Base-by-base conservation (phyloP, 2,888 invertebrate species). In the Mythimna pallens region DNA sequence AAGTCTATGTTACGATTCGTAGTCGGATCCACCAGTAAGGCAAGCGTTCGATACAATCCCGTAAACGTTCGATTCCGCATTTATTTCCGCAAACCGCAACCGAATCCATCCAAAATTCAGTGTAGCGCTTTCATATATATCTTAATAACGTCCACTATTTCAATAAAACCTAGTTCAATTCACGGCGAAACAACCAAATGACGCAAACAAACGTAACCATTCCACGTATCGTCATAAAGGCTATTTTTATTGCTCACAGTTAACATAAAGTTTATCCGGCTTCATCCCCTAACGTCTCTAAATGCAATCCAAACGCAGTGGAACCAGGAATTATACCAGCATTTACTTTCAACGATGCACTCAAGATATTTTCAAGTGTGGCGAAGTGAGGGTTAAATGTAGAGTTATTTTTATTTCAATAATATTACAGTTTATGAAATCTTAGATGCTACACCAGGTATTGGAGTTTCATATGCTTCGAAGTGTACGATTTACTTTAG, bases 261-360 rank as follows among this genome's bases (percentile, higher is more conserved):
- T 93, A 93, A 94, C 94, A 95, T 95, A 95, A 95, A 96, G 89
- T 94, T 93, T 92, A 95, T 95, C 93, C 93, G 87, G 91, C 92
- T 94, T 93, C 94, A 95, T 95, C 94, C 95, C 91, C 90, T 89
- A 92, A 93, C 93, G 94, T 93, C 91, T 92, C 89, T 93, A 92
- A 94, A 95, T 94, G 95, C 95, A 95, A 95, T 95, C 94, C 93
- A 90, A 94, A 95, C 93, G 94, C 93, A 93, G 91, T 94, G 88
- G 91, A 93, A 94, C 88, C 89, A 91, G 92, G 89, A 96, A 95
- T 95, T 95, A 95, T 94, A 91, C 90, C 91, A 89, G 89, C 93
- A 95, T 95, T 95, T 95, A 95, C 94, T 95, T 94, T 95, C 95
- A 95, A 95, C 95, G 95, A 93, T 94, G 95, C 94, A 93, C 94